Conservation (phyloP, 1,140 invertebrate species). For the Pachypeltis micranthus region DNA sequence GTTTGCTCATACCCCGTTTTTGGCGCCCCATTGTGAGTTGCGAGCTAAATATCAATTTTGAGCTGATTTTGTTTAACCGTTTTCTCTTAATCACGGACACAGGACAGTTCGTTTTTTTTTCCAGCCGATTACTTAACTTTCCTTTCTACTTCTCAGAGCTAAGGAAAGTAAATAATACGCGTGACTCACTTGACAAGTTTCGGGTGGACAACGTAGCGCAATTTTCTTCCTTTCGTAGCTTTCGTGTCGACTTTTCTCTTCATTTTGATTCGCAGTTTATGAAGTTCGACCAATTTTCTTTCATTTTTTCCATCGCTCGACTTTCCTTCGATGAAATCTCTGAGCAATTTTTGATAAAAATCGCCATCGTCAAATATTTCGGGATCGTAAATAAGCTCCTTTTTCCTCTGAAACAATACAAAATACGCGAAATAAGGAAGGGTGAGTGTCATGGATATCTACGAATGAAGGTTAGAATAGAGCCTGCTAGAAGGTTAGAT, state of each 20-base stretch:
- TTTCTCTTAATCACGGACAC: too few species aligned
- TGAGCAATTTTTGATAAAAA: conserved; percentile 86
- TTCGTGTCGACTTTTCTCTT: conserved; percentile 29
- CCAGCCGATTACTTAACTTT: too few species aligned
- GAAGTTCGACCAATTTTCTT: conserved; percentile 77
- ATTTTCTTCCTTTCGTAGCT: conserved; percentile 65
- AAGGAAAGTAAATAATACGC: too few species aligned
- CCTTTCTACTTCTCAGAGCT: too few species aligned
- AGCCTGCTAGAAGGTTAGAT: too few species aligned
- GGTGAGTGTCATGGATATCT: conserved; percentile 19
- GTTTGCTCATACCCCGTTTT: too few species aligned
- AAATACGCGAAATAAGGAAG: not conserved
- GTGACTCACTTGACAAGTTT: conserved; percentile 63
- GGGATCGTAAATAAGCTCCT: conserved; percentile 50
- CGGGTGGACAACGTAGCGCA: conserved; percentile 80
- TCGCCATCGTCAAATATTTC: conserved; percentile 96
- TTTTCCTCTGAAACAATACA: conserved; percentile 21
- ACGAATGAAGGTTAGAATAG: too few species aligned
- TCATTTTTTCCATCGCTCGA: conserved; percentile 48
- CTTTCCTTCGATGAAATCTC: conserved; percentile 86
- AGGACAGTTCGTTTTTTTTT: too few species aligned
- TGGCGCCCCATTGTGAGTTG: too few species aligned
- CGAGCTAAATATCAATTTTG: too few species aligned
- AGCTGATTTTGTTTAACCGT: too few species aligned
- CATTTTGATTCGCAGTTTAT: conserved; percentile 51